A percentile compares a stretch with the other conserved stretches of the same genome.
Conservation (phyloP, 2,888 invertebrate genomes). For the Folsomia candida region DNA sequence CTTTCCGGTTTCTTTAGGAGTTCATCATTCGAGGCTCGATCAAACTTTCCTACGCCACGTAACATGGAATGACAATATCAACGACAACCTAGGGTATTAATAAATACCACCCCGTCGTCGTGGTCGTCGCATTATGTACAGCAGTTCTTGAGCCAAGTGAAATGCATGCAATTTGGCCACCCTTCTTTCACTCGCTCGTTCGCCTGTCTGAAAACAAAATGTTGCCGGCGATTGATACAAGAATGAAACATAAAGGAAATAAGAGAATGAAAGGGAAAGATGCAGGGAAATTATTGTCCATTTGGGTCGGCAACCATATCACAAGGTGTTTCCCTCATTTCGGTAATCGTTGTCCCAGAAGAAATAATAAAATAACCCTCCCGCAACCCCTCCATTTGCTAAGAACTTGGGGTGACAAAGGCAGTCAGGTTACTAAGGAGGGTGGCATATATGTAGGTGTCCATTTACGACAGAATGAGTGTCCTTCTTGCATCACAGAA, state of each 20-base stretch:
- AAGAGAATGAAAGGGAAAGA: slow-evolving; percentile 2
- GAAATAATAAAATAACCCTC: slow-evolving; percentile 6
- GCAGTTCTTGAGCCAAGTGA: neutral
- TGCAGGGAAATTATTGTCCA: slow-evolving; percentile 12
- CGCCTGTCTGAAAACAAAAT: too few species aligned
- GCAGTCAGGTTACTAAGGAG: neutral
- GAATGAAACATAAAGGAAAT: neutral
- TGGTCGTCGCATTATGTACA: slow-evolving; percentile 6
- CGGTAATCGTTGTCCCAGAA: slow-evolving; percentile 7
- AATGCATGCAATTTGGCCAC: slow-evolving; percentile 18
- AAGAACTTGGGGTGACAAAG: neutral
- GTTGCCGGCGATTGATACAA: too few species aligned
- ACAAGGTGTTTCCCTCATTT: slow-evolving; percentile 13
- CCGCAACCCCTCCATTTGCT: neutral
- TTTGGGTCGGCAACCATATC: slow-evolving; percentile 14
- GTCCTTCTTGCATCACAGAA: too few species aligned
- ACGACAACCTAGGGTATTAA: too few species aligned
- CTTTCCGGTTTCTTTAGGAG: too few species aligned
- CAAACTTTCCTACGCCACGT: too few species aligned
- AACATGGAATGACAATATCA: too few species aligned
- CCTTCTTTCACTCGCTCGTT: slow-evolving; percentile 7
- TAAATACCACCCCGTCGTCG: neutral
- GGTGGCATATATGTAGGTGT: neutral
- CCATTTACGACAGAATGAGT: neutral
- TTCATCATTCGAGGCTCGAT: too few species aligned